These are phyloP conservation scores for Batillaria attramentaria DNA, from an alignment of 1,140 invertebrate species.

Conservation along the genomic window DNA sequence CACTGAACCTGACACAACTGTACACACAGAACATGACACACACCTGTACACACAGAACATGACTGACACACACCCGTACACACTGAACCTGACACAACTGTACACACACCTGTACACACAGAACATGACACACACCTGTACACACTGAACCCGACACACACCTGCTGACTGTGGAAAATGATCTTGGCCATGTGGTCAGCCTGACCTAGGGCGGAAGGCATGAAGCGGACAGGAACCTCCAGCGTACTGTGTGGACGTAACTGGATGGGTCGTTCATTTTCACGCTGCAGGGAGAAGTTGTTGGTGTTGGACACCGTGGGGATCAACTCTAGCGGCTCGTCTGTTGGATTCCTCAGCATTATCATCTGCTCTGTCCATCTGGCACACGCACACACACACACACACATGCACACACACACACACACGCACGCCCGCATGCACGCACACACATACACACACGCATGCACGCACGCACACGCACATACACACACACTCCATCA, in stretches of 20 bases:
- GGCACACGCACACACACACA: slow-evolving; percentile 11
- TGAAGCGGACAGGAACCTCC: slow-evolving; percentile 67
- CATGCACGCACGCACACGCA: no score
- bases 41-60: not conserved
- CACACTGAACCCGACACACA: slow-evolving; percentile 28
- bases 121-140: not conserved
- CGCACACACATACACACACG: no score
- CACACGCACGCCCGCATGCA: no score
- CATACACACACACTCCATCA: no score
- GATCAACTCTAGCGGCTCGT: slow-evolving; percentile 64
- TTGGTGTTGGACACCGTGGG: slow-evolving; percentile 67
- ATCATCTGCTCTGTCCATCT: slow-evolving; percentile 68
- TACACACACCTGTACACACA: not conserved
- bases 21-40: no score
- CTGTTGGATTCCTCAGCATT: slow-evolving; percentile 65
- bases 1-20: not conserved
- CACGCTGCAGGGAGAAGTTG: slow-evolving; percentile 68
- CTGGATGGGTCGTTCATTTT: slow-evolving; percentile 60
- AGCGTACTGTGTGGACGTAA: slow-evolving; percentile 54
- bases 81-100: not conserved
- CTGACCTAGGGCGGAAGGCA: slow-evolving; percentile 68
- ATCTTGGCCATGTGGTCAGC: slow-evolving; percentile 65
- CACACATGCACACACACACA: not conserved
- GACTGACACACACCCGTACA: slow-evolving; percentile 1
- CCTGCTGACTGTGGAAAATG: slow-evolving; percentile 68